phyloP scores from a whole-genome alignment of 2,888 invertebrate species.

The Dynastes grantii region DNA sequence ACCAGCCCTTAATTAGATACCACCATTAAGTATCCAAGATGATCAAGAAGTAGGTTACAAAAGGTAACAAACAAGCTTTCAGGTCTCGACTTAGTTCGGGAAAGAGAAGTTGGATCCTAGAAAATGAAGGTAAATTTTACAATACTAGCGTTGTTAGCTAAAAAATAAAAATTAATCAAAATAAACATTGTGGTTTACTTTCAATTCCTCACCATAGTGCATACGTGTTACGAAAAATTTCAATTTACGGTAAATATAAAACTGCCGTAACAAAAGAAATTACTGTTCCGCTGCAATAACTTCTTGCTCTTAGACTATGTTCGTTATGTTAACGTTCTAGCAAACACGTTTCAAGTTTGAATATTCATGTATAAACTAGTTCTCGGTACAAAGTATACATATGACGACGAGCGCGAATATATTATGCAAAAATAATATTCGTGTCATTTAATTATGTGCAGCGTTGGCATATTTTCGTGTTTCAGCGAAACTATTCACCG shows the following conservation, averaged over 20 bases:
- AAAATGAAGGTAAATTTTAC: no score
- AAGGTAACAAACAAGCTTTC: no score
- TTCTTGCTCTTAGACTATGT: neutral
- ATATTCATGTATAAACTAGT: slow-evolving; percentile 4
- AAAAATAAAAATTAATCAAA: no score
- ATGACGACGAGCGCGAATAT: neutral
- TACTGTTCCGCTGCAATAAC: neutral
- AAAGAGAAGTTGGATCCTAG: no score
- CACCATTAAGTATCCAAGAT: no score
- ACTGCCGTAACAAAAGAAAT: neutral
- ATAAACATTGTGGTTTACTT: no score
- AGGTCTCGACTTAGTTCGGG: no score
- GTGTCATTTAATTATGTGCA: neutral
- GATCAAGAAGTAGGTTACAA: no score
- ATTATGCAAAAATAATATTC: neutral
- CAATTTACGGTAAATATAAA: neutral
- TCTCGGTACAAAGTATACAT: neutral
- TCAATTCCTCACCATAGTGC: no score
- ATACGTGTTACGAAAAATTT: neutral
- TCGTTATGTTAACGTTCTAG: neutral
- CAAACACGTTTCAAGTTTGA: neutral
- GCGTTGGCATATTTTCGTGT: neutral
- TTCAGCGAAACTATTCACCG: neutral
- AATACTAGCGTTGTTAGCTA: no score
- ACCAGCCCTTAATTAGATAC: no score